Base-by-base conservation (phyloP, 2,797 vertebrate genomes). In the Gymnoscopelus microlampas region DNA sequence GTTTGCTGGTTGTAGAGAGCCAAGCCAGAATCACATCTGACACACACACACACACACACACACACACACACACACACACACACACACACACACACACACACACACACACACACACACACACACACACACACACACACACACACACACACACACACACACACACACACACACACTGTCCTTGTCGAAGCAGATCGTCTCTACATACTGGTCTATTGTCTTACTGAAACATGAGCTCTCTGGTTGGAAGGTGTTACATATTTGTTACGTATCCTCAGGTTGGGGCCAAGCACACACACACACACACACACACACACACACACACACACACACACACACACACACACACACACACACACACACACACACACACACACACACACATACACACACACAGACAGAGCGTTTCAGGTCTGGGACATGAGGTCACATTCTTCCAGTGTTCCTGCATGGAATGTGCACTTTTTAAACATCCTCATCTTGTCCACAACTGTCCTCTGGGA, bases 141-240 rank as follows among this genome's bases (percentile, higher is more conserved):
- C 10, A 50, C 49, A 12, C 49, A 11, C 49, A 11, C 14, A 14
- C 49, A 12, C 11, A 12, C 49, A 3, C 49, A 11, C 10, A 50
- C 49, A 5, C 53, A 4, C 53, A 5, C 53, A 19, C 53, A 19
- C 53, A 1, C 15, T 19, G 9, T 55, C 53, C 15, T 3, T 50
- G 14, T 50, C 49, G 2, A 11, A 50, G 14, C 14, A 2, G 14
- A 11, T 50, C 4, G 14, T 5, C 49, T 14, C 49, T 14, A 3
- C 49, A 68, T 72, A 75, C 64, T 69, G 61, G 50, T 8, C 14
- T 80, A 73, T 77, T 70, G 71, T 80, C 57, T 75, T 65, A 53
- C 71, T 56, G 58, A 68, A 68, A 77, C 9, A 13, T 9, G 59
- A 81, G 53, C 56, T 56, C 0, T 0, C 6, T 0, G 13, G 49